Conservation (phyloP, 2,797 vertebrate species). For the Manis crassicaudata region DNA sequence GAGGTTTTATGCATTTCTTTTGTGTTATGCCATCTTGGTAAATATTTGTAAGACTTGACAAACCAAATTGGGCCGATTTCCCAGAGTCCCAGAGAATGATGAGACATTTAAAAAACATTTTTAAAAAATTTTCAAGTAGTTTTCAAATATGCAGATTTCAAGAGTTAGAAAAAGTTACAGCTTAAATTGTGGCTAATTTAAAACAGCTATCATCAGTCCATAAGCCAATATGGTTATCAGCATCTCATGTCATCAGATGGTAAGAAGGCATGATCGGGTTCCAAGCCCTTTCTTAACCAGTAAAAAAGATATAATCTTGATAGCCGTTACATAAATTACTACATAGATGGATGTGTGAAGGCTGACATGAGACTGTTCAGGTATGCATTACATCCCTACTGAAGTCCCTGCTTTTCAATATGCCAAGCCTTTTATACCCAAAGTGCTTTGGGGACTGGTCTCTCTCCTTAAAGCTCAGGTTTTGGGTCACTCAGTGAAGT, state of each 20-base stretch:
- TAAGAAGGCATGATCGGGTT: neutral
- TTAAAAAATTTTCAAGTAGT: too few relatives aligned
- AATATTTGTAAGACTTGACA: slow-evolving; percentile 28
- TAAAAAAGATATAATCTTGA: neutral
- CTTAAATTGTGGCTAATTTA: neutral
- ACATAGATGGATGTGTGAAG: neutral
- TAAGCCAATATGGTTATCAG: neutral
- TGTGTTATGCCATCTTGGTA: slow-evolving; percentile 20
- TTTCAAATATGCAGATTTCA: neutral
- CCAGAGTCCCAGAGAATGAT: neutral
- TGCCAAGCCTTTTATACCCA: neutral
- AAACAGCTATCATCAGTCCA: neutral
- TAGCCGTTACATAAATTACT: neutral
- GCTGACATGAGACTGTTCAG: neutral
- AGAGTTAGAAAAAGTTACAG: neutral
- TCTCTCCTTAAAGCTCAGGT: neutral
- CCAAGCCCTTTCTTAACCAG: neutral
- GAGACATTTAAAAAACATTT: neutral
- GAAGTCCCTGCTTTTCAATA: neutral
- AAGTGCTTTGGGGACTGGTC: neutral
- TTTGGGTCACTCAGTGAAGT: neutral
- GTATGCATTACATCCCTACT: neutral
- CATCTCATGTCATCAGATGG: too few relatives aligned
- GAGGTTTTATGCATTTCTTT: slow-evolving; percentile 4
- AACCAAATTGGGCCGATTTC: slow-evolving; percentile 18